phyloP scores from a whole-genome alignment of 2,888 invertebrate species.

The Eustalomyia histrio region DNA sequence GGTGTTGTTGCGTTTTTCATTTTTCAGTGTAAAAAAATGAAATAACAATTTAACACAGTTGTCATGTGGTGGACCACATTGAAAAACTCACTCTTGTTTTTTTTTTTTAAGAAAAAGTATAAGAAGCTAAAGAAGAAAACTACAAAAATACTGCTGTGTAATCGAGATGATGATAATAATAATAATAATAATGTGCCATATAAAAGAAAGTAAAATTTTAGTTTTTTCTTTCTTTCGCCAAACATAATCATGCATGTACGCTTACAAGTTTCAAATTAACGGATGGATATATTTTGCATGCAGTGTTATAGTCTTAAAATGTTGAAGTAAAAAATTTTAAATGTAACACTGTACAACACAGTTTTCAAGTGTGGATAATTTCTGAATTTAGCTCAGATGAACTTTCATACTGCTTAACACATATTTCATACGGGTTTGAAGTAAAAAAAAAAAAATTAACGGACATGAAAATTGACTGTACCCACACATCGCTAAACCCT shows the following conservation, averaged over 20 bases:
- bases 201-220: slow-evolving; percentile 36
- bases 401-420: no score
- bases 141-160: slow-evolving; percentile 31
- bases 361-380: no score
- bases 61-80: slow-evolving; percentile 44
- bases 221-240: background rate
- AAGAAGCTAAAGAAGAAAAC: background rate
- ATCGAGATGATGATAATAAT: slow-evolving; percentile 25
- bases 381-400: no score
- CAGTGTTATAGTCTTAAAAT: background rate
- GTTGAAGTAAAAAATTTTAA: background rate
- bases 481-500: no score
- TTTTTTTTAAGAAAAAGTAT: background rate
- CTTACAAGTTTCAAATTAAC: background rate
- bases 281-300: slow-evolving; percentile 1
- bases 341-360: no score
- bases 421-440: no score
- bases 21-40: slow-evolving; percentile 22
- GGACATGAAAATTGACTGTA: no score
- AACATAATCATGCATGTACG: background rate
- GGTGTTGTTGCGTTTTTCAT: background rate
- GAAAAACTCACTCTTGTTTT: slow-evolving; percentile 8
- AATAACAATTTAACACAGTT: slow-evolving; percentile 51
- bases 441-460: no score
- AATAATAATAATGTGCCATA: background rate